These are phyloP conservation scores for Phenacoccus solenopsis DNA, from an alignment of 1,140 invertebrate genomes.

Conservation along the genomic window DNA sequence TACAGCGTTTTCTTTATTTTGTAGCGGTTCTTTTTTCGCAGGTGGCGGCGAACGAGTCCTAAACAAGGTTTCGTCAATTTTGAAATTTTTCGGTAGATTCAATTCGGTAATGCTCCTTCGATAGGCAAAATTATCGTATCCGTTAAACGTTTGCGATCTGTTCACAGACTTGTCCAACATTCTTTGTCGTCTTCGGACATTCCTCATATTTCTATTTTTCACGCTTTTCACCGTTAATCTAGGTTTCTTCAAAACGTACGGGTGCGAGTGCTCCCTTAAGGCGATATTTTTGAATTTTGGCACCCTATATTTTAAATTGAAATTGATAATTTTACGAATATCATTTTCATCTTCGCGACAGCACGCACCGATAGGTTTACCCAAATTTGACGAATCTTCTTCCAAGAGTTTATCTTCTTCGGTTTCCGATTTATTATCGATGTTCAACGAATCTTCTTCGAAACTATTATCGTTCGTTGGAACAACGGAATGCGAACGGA, in stretches of 20 bases:
- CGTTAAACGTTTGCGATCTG: background rate
- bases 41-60: no score
- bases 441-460: background rate
- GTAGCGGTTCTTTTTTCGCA: background rate
- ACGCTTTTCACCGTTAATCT: background rate
- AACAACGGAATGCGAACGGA: no score
- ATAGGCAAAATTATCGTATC: conserved; percentile 7
- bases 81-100: background rate
- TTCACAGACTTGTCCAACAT: background rate
- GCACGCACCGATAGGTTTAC: background rate
- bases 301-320: background rate
- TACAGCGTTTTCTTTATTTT: no score
- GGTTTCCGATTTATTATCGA: background rate
- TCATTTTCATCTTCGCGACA: no score
- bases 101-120: background rate
- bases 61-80: background rate
- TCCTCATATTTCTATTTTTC: background rate
- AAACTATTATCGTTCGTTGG: background rate
- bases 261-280: background rate
- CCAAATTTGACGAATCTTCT: background rate
- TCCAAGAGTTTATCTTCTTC: background rate
- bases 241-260: background rate
- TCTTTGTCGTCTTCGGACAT: background rate
- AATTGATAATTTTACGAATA: background rate
- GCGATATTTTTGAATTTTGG: conserved; percentile 6